Base-by-base conservation (phyloP, 2,113 vertebrate genomes). In the Aleadryas rufinucha region DNA sequence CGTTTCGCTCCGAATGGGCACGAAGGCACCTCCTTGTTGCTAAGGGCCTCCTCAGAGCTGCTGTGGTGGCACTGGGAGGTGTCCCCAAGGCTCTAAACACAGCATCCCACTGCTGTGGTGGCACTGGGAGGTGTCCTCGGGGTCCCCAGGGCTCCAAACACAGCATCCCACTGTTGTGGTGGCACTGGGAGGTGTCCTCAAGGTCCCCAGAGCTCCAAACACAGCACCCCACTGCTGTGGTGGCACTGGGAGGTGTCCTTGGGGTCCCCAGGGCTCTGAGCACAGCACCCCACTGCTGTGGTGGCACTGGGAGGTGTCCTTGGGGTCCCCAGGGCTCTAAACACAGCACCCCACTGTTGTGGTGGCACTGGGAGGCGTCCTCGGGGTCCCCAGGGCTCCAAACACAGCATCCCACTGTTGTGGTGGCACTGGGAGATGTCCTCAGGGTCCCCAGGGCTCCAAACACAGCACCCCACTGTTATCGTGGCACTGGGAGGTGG, bases 11-110 rank as follows among this genome's bases (percentile, higher is more conserved):
- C 1, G 13, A 93, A 88, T 26, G 69, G 87, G 77, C 74, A 61
- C 47, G 4, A 53, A 78, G 53, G 65, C 84, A 39, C 79, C 79
- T 93, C 57, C 83, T 65, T 77, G 90, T 89, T 95, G 90, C 94
- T 95, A 92, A 94, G 86, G 61, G 24, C 10, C 47, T 31, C 41
- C 28, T 50, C 65, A 5, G 52, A 61, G 14, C 65, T 84, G 59
- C 85, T 37, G 19, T 3, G 11, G n/a, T 4, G 0, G 27, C 1
- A 3, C 57, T 45, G 53, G 22, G 21, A 74, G 61, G 3, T 16
- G 13, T 35, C 24, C 72, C 85, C 4, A 8, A 5, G 23, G 37
- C 37, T 50, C 42, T 1, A 1, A 23, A 28, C 53, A 21, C 17
- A 39, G 27, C 37, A 45, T 16, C n/a, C 59, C 1, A 0, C n/a